A percentile compares a stretch with the other conserved stretches of the same genome.
These are phyloP conservation scores for Axis porcinus DNA, from an alignment of 2,113 vertebrate genomes.

Conservation along the genomic window DNA sequence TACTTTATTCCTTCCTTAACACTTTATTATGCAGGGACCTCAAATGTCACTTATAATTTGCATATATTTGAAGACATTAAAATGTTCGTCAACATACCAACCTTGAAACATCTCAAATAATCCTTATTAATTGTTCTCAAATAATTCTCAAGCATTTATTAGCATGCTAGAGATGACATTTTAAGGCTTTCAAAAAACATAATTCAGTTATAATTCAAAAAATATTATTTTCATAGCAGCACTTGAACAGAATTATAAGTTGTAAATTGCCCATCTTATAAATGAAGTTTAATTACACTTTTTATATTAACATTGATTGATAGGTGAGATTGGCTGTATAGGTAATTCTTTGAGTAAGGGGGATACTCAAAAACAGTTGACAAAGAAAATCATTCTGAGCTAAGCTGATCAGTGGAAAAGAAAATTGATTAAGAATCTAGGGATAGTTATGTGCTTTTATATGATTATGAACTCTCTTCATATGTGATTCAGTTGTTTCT, in stretches of 20 bases:
- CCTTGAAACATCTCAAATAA: not conserved
- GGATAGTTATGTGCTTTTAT: not conserved
- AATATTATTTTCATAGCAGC: not conserved
- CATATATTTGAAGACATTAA: not conserved
- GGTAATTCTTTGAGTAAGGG: not conserved
- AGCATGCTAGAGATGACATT: not conserved
- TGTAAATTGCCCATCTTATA: not conserved
- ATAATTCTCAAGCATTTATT: not conserved
- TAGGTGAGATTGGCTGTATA: not conserved
- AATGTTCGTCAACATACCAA: not conserved
- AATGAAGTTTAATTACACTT: not conserved
- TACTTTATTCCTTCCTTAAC: not conserved
- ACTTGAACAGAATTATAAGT: not conserved
- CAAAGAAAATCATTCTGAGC: not conserved
- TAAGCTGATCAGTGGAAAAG: not conserved
- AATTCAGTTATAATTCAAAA: not conserved
- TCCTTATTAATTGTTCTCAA: not conserved
- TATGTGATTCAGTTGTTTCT: not conserved
- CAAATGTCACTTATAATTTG: not conserved
- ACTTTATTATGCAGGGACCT: not conserved
- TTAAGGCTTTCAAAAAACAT: not conserved
- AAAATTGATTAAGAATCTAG: not conserved
- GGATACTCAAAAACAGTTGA: not conserved
- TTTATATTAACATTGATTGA: not conserved
- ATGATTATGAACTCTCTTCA: not conserved